These are phyloP conservation scores for Eleutherodactylus coqui DNA, from an alignment of 2,797 vertebrate genomes.

Conservation along the genomic window DNA sequence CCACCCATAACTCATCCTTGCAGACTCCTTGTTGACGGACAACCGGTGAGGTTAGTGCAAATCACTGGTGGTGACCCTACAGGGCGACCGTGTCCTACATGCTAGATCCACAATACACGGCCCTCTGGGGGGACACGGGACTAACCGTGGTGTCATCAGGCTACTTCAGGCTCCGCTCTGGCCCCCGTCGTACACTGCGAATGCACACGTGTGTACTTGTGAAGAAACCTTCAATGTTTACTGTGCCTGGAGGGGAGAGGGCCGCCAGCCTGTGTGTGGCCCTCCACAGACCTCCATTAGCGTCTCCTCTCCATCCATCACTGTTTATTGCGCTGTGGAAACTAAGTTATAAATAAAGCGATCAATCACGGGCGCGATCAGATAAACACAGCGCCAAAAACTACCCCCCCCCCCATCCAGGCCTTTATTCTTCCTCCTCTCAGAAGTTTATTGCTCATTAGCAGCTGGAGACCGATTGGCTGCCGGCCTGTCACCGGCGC, in stretches of 20 bases:
- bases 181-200: neutral
- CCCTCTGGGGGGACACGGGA: no score
- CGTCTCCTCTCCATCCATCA: constrained; percentile 70
- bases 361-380: constrained; percentile 69
- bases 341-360: constrained; percentile 69
- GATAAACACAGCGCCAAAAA: constrained; percentile 67
- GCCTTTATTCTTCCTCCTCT: no score
- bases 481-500: no score
- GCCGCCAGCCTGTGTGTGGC: constrained; percentile 53
- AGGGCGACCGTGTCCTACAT: no score
- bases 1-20: no score
- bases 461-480: no score
- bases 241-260: neutral
- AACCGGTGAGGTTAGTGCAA: no score
- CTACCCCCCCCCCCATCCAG: constrained; percentile 25
- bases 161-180: neutral
- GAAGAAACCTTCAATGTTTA: neutral
- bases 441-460: constrained; percentile 30
- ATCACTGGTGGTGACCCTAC: no score
- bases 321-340: constrained; percentile 64
- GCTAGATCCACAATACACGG: no score
- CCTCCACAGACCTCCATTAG: constrained; percentile 63
- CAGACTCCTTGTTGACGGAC: no score
- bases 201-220: neutral
- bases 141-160: neutral